phyloP scores from a whole-genome alignment of 2,113 vertebrate genomes.

The Cyprinodon tularosa region DNA sequence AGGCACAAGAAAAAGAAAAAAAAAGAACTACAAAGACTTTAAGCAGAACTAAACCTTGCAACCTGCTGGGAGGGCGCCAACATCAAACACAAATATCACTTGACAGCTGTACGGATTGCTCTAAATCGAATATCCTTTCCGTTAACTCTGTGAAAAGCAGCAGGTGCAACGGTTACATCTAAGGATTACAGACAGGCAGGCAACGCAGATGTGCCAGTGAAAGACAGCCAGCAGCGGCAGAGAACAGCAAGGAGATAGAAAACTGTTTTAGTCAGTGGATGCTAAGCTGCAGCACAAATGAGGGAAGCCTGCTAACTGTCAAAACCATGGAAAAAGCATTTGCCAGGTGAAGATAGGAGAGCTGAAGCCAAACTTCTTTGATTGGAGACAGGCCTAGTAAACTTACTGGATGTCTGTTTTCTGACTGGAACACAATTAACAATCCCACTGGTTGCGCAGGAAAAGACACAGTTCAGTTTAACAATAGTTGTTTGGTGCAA shows the following conservation, averaged over 20 bases:
- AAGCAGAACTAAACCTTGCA: constrained; percentile 3
- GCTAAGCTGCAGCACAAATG: constrained; percentile 34
- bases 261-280: constrained; percentile 27
- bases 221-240: constrained; percentile 40
- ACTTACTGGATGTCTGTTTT: constrained; percentile 11
- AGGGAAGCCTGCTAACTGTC: constrained; percentile 66
- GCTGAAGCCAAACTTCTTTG: constrained; percentile 46
- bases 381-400: constrained; percentile 32
- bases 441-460: constrained; percentile 10
- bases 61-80: constrained; percentile 10
- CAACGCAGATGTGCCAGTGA: constrained; percentile 68
- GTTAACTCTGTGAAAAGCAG: constrained; percentile 69
- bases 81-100: constrained; percentile 46
- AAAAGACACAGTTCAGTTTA: constrained; percentile 34
- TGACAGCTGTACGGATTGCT: constrained; percentile 64
- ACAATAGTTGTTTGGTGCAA: constrained; percentile 22
- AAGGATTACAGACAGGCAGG: constrained; percentile 61
- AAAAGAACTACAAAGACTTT: background rate
- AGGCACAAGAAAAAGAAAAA: background rate
- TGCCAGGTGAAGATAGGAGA: constrained; percentile 55
- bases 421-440: constrained; percentile 21
- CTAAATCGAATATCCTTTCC: constrained; percentile 70
- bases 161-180: constrained; percentile 70
- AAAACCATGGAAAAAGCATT: constrained; percentile 78
- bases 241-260: background rate